Evolutionary conservation across 1,140 invertebrate species (phyloP), one percentile per base, ranked within the genome.

Genomic region (Apis dorsata): DNA sequence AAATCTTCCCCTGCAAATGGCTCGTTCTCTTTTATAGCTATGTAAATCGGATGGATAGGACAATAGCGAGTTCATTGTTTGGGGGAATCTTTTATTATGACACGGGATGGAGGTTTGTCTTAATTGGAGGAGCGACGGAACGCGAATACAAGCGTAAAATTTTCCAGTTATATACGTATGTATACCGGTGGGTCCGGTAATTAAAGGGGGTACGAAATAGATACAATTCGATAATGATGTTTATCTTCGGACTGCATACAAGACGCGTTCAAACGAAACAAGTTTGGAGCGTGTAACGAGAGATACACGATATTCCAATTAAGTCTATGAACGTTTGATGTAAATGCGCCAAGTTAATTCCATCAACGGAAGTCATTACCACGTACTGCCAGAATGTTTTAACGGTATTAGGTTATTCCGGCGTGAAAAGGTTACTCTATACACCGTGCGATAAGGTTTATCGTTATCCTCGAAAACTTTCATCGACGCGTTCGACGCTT

Each of bases 171-270:
- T 11, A 12, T 11, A 44, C 4, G 34, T 44, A 3, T 13, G 9
- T 13, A 0, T 7, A 7, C 10, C 17, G 17, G 11, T 13, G 4
- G 63, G 10, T 59, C 21, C 49, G 3, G 24, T 77, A 77, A 53
- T 77, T 66, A 66, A 11, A 44, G 34, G 34, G 34, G 34, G 4
- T 44, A 28, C 21, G 24, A n/a, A 65, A 76, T 49, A 53, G 74
- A 53, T 53, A 21, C 74, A 34, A 65, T 65, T 53, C 49, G 60
- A 55, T 66, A 77, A 77, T 66, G 62, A 51, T n/a, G 62, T 66
- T 77, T 66, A n/a, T 34, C 51, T 44, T 53, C 24, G 60, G n/a
- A 44, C 19, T 28, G 59, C 24, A 51, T 76, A 24, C 60, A 51
- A 65, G n/a, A 63, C n/a, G 49, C 15, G 44, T 63, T 17, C 11